phyloP scores from a whole-genome alignment of 2,797 vertebrate genomes.

The Semaprochilodus insignis region DNA sequence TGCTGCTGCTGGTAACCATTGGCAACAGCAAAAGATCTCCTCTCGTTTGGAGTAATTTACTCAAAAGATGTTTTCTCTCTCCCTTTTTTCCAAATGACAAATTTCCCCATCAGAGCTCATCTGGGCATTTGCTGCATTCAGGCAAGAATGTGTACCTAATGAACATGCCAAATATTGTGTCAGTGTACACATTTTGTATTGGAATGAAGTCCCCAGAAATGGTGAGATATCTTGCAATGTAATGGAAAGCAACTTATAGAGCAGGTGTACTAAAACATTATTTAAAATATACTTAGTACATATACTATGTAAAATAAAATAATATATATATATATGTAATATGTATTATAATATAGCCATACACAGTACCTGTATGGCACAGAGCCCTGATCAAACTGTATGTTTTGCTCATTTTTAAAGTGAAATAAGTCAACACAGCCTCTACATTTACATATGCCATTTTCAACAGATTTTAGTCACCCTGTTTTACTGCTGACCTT shows the following conservation, averaged over 20 bases:
- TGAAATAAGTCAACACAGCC: too few relatives aligned
- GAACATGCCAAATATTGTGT: conserved; percentile 8
- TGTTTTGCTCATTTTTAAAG: too few relatives aligned
- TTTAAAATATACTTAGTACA: neutral
- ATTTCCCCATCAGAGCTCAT: conserved; percentile 42
- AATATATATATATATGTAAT: too few relatives aligned
- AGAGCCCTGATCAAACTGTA: too few relatives aligned
- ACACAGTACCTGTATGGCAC: too few relatives aligned
- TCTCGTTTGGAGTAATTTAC: conserved; percentile 50
- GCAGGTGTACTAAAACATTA: neutral
- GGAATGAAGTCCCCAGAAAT: neutral
- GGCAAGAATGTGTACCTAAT: conserved; percentile 5
- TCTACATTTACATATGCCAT: too few relatives aligned
- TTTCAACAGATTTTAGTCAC: too few relatives aligned
- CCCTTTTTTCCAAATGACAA: conserved; percentile 21
- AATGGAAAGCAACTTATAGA: neutral
- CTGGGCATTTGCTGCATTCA: conserved; percentile 40
- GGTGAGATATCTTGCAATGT: neutral
- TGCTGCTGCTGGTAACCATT: conserved; percentile 63
- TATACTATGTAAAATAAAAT: neutral
- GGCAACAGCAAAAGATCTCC: conserved; percentile 57
- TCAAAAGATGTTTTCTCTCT: conserved; percentile 30
- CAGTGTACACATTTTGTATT: neutral
- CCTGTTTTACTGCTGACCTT: too few relatives aligned
- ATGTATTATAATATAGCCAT: too few relatives aligned